A percentile compares a stretch with the other conserved stretches of the same genome.
These are phyloP conservation scores for Dreissena polymorpha DNA, from an alignment of 1,140 invertebrate genomes.

Conservation along the genomic window DNA sequence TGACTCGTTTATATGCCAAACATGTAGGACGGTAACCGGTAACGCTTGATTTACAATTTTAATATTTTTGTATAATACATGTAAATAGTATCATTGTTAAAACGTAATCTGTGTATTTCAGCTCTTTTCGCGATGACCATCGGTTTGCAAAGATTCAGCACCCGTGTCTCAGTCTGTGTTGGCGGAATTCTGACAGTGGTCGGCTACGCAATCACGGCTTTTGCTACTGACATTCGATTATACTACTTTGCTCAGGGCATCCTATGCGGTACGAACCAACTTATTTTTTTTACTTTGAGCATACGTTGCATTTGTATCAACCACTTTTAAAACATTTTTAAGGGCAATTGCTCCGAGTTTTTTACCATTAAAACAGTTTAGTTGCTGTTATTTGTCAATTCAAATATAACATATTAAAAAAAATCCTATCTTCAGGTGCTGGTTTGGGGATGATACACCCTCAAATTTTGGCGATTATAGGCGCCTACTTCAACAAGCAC, in stretches of 20 bases:
- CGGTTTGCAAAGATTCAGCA: slow-evolving; percentile 24
- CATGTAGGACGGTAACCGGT: neutral
- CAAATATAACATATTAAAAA: neutral
- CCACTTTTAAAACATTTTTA: neutral
- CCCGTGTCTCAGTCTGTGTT: slow-evolving; percentile 1
- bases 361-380: neutral
- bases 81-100: no score
- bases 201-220: slow-evolving; percentile 10
- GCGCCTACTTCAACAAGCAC: slow-evolving; percentile 27
- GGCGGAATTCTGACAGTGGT: slow-evolving; percentile 8
- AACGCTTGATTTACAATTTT: neutral
- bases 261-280: slow-evolving; percentile 8
- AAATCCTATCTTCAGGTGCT: slow-evolving; percentile 1
- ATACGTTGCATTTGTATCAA: neutral
- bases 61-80: neutral
- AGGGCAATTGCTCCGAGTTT: neutral
- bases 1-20: no score
- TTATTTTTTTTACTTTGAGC: neutral
- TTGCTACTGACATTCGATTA: slow-evolving; percentile 5
- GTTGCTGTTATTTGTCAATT: neutral
- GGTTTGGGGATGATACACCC: slow-evolving; percentile 26
- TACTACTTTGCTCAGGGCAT: slow-evolving; percentile 23
- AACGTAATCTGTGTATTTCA: neutral
- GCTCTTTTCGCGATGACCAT: slow-evolving; percentile 31
- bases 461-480: slow-evolving; percentile 17